phyloP scores from a whole-genome alignment of 2,797 vertebrate species.

The Antrozous pallidus region DNA sequence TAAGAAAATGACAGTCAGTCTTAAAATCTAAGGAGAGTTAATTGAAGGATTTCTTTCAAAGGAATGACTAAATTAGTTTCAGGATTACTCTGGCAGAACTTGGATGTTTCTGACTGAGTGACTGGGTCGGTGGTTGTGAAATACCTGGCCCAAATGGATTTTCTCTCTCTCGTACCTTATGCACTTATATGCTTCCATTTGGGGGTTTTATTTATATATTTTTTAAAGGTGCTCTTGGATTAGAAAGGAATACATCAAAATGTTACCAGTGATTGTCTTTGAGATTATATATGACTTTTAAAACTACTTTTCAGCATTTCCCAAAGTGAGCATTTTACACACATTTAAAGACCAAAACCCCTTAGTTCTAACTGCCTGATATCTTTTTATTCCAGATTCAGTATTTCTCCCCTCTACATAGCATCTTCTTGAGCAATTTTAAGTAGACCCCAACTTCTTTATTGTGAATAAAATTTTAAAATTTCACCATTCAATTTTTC shows the following conservation, averaged over 20 bases:
- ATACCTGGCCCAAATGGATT: neutral
- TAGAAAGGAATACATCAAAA: slow-evolving; percentile 13
- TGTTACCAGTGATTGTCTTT: neutral
- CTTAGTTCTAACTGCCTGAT: neutral
- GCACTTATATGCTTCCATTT: neutral
- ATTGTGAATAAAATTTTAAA: slow-evolving; percentile 23
- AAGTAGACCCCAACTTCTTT: neutral
- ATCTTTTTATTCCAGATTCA: neutral
- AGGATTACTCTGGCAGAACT: neutral
- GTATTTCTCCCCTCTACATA: neutral
- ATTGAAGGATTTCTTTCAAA: neutral
- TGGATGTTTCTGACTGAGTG: neutral
- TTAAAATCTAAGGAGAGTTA: neutral
- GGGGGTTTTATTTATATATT: neutral
- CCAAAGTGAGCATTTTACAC: neutral
- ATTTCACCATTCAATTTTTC: neutral
- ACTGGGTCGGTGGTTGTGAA: neutral
- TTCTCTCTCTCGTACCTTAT: neutral
- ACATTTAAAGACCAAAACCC: neutral
- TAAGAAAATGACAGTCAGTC: neutral
- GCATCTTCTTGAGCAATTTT: neutral
- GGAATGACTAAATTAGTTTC: neutral
- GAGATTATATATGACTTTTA: neutral
- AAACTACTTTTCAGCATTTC: neutral
- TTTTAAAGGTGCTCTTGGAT: neutral